phyloP scores from a whole-genome alignment of 2,797 vertebrate genomes.

The Channa striata region DNA sequence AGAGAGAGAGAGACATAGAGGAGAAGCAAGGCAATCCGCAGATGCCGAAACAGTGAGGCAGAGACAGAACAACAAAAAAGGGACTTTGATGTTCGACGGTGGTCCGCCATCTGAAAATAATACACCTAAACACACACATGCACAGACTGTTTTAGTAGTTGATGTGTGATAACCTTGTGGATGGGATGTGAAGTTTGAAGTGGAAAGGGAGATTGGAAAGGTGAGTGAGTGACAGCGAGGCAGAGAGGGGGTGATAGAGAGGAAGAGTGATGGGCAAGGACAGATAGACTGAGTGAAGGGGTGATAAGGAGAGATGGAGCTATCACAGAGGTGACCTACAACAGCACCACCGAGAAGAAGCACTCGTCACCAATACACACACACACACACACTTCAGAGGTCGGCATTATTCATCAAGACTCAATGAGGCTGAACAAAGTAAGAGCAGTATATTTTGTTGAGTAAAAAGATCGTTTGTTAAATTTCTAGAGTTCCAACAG shows the following conservation, averaged over 20 bases:
- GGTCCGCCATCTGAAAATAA: slow-evolving; percentile 54
- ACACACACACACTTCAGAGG: slow-evolving; percentile 13
- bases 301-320: slow-evolving; percentile 76
- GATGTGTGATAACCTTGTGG: slow-evolving; percentile 74
- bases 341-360: slow-evolving; percentile 49
- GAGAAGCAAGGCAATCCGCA: slow-evolving; percentile 45
- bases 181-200: slow-evolving; percentile 69
- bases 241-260: slow-evolving; percentile 57
- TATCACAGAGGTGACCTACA: slow-evolving; percentile 77
- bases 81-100: slow-evolving; percentile 52
- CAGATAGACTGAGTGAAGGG: slow-evolving; percentile 73
- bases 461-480: slow-evolving; percentile 14
- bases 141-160: slow-evolving; percentile 40
- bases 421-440: slow-evolving; percentile 36
- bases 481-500: background rate
- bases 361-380: slow-evolving; percentile 37
- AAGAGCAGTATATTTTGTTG: slow-evolving; percentile 15
- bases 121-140: slow-evolving; percentile 27
- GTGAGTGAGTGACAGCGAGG: slow-evolving; percentile 71
- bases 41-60: slow-evolving; percentile 38
- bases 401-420: slow-evolving; percentile 47
- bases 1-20: background rate
- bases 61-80: slow-evolving; percentile 35
- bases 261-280: slow-evolving; percentile 73
- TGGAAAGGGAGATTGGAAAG: slow-evolving; percentile 70